Evolutionary conservation across 2,797 vertebrate genomes (phyloP).

Genomic region (Pogonophryne albipinna): DNA sequence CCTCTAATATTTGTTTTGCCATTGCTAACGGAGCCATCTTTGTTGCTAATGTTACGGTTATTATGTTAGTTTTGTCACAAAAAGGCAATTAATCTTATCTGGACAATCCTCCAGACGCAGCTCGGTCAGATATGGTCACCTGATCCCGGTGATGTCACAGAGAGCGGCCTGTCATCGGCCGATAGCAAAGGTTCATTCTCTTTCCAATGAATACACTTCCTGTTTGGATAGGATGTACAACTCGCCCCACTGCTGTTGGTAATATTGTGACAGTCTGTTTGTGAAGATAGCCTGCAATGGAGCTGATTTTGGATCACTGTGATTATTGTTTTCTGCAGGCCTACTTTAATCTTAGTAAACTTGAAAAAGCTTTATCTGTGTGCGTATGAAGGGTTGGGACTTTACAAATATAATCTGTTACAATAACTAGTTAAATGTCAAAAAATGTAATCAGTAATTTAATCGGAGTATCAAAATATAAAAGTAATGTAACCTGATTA

Average conservation of each 20-base stretch:
- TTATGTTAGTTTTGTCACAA: conserved; percentile 71
- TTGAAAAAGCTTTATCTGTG: conserved; percentile 29
- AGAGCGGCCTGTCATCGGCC: conserved; percentile 37
- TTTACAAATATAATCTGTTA: no score
- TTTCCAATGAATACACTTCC: conserved; percentile 61
- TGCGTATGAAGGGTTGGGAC: background rate
- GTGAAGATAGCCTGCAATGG: conserved; percentile 45
- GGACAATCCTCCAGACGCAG: conserved; percentile 47
- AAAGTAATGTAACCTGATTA: no score
- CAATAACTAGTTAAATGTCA: no score
- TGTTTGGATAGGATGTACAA: conserved; percentile 69
- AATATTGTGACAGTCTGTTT: conserved; percentile 82
- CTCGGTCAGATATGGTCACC: conserved; percentile 61
- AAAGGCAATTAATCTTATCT: conserved; percentile 70
- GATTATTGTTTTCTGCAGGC: conserved; percentile 24
- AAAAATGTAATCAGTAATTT: no score
- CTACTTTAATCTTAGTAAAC: conserved; percentile 19
- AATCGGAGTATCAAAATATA: no score
- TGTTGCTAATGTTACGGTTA: conserved; percentile 59
- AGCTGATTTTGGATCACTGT: background rate
- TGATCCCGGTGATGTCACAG: conserved; percentile 75
- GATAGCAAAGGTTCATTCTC: conserved; percentile 71
- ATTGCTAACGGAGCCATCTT: conserved; percentile 66
- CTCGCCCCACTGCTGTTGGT: conserved; percentile 54
- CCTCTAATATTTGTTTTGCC: conserved; percentile 58